These are phyloP conservation scores for Tenthredo amoena DNA, from an alignment of 2,888 invertebrate genomes.

Conservation along the genomic window DNA sequence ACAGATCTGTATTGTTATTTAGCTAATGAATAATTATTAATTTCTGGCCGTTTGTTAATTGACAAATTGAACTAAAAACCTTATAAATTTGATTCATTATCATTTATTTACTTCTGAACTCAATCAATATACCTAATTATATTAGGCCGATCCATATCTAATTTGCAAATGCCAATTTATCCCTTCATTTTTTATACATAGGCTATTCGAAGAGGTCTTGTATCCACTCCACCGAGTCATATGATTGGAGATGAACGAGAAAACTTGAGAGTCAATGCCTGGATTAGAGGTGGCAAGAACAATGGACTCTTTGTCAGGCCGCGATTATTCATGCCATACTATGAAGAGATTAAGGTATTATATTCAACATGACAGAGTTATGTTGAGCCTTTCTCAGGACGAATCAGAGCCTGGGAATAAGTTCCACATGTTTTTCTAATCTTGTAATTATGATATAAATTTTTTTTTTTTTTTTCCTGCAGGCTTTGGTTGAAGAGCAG, in stretches of 20 bases:
- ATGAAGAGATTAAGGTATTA: conserved; percentile 93
- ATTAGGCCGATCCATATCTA: conserved; percentile 14
- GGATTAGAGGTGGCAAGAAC: conserved; percentile 87
- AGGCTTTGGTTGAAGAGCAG: conserved; percentile 91
- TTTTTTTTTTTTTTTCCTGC: conserved; percentile 55
- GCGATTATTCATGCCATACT: conserved; percentile 95
- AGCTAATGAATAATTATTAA: conserved; percentile 19
- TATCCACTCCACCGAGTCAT: conserved; percentile 91
- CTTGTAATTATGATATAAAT: conserved; percentile 34
- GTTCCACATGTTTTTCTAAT: conserved; percentile 16
- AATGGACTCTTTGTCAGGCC: conserved; percentile 90
- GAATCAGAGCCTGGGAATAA: not conserved
- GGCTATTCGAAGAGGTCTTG: conserved; percentile 86
- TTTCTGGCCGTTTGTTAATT: not conserved
- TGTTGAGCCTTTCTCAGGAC: not conserved
- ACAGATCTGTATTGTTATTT: not conserved
- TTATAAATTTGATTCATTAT: not conserved
- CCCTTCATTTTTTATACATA: conserved; percentile 58
- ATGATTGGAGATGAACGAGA: conserved; percentile 88
- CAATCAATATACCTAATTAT: not conserved
- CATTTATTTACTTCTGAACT: not conserved
- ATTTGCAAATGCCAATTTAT: not conserved
- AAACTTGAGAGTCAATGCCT: conserved; percentile 86
- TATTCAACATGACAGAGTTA: not conserved
- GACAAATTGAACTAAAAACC: not conserved